phyloP scores from a whole-genome alignment of 2,797 vertebrate species.

The Antrozous pallidus region DNA sequence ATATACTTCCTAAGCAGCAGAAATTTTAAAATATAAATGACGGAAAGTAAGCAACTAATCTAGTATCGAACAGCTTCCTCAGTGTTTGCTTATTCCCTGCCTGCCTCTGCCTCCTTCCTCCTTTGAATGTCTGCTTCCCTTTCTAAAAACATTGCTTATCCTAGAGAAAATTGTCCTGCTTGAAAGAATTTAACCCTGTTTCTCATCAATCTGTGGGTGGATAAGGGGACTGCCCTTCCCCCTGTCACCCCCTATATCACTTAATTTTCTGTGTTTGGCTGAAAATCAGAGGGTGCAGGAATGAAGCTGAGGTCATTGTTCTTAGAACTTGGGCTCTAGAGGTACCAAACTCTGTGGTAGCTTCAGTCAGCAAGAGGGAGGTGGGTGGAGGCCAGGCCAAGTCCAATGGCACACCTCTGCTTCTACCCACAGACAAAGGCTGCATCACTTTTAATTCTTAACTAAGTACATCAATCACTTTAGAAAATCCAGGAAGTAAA shows the following conservation, averaged over 20 bases:
- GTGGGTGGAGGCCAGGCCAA: too few relatives aligned
- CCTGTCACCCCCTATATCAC: not conserved
- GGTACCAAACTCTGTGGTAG: not conserved
- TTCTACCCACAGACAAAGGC: not conserved
- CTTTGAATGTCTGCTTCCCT: not conserved
- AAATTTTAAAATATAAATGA: not conserved
- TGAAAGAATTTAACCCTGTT: not conserved
- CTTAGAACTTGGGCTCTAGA: not conserved
- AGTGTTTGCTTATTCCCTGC: not conserved
- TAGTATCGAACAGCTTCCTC: not conserved
- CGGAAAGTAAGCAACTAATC: not conserved
- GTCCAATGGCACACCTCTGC: not conserved
- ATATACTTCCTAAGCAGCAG: not conserved
- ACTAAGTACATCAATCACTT: not conserved
- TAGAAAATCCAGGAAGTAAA: conserved; percentile 5
- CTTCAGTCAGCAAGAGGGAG: not conserved
- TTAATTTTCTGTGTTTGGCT: not conserved
- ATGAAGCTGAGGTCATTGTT: not conserved
- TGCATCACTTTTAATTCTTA: not conserved
- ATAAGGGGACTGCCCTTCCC: not conserved
- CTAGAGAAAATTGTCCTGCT: not conserved
- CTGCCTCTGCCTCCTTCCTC: not conserved
- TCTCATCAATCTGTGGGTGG: not conserved
- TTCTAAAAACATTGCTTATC: not conserved
- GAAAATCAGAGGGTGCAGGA: not conserved